A percentile compares a stretch with the other conserved stretches of the same genome.
Conservation (phyloP, 2,888 invertebrate genomes). For the Hedychridium roseum region DNA sequence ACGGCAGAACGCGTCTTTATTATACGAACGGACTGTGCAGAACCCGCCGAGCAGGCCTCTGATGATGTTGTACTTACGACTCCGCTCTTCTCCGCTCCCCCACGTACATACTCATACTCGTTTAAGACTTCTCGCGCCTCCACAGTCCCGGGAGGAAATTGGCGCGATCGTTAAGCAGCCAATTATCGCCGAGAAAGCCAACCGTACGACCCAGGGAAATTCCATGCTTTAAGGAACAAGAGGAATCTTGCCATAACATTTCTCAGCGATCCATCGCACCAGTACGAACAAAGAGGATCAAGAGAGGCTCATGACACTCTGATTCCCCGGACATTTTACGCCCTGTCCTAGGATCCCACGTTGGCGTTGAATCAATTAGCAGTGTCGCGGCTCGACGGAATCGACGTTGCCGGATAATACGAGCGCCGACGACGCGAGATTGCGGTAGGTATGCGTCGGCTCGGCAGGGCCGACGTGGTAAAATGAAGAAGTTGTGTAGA, state of each 20-base stretch:
- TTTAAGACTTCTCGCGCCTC: conserved; percentile 37
- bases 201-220: no score
- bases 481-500: conserved; percentile 42
- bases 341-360: no score
- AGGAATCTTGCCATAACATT: no score
- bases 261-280: no score
- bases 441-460: conserved; percentile 17
- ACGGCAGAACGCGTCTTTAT: conserved; percentile 59
- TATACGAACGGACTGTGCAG: conserved; percentile 54
- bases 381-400: neutral
- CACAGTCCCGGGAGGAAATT: conserved; percentile 31
- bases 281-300: no score
- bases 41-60: conserved; percentile 48
- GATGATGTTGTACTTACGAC: conserved; percentile 55
- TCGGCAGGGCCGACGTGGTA: conserved; percentile 36
- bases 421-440: neutral
- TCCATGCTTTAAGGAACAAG: no score
- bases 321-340: no score
- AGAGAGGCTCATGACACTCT: no score
- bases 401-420: neutral
- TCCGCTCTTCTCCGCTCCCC: conserved; percentile 30
- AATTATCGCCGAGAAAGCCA: conserved; percentile 40
- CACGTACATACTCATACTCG: conserved; percentile 41
- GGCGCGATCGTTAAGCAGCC: conserved; percentile 43
- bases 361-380: neutral